A percentile compares a stretch with the other conserved stretches of the same genome.
phyloP scores from a whole-genome alignment of 2,113 vertebrate genomes.

The Phasianus colchicus region DNA sequence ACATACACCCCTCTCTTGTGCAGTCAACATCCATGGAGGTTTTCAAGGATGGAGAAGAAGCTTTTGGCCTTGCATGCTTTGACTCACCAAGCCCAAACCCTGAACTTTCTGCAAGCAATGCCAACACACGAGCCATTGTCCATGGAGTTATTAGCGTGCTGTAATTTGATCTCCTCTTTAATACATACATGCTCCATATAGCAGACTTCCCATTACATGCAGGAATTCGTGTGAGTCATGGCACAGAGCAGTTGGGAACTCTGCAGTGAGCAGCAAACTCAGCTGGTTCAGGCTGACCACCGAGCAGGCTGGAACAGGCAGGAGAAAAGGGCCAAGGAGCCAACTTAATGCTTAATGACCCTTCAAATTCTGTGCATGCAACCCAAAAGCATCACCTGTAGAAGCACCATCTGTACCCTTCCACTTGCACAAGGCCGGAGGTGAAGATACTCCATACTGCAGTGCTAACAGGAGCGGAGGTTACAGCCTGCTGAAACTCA shows the following conservation, averaged over 20 bases:
- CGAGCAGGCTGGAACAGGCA: not conserved
- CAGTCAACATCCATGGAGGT: too few species aligned
- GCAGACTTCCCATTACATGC: not conserved
- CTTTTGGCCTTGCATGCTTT: not conserved
- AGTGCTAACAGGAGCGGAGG: not conserved
- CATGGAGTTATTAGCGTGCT: not conserved
- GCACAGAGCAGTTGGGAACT: not conserved
- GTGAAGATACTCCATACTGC: not conserved
- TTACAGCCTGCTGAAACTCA: not conserved
- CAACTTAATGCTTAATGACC: not conserved
- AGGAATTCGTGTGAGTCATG: not conserved
- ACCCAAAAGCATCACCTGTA: not conserved
- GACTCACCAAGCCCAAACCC: slow-evolving; percentile 16
- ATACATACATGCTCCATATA: not conserved
- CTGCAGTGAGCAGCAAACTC: rapidly evolving
- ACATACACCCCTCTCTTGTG: too few species aligned
- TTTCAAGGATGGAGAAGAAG: not conserved
- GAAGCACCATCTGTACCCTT: not conserved
- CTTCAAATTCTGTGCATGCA: not conserved
- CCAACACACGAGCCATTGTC: slow-evolving; percentile 1
- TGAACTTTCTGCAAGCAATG: slow-evolving; percentile 33
- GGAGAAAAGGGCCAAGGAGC: not conserved
- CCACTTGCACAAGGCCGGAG: not conserved
- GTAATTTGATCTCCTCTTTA: not conserved
- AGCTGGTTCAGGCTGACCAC: not conserved